Evolutionary conservation across 2,888 invertebrate species (phyloP).

Genomic region (Tillus elongatus): DNA sequence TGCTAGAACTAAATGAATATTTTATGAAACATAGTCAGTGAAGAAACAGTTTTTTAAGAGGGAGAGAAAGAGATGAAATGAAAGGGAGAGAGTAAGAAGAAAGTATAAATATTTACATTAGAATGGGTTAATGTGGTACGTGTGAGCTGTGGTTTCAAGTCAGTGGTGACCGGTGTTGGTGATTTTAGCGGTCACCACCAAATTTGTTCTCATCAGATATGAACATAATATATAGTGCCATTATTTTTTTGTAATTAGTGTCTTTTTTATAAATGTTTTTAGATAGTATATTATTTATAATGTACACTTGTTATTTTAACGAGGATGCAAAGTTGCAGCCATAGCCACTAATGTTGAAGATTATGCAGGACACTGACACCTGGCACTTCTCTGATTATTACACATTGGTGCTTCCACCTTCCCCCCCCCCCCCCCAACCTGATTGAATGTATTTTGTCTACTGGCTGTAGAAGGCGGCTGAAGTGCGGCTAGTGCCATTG

Average conservation of each 20-base stretch:
- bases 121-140: constrained; percentile 34
- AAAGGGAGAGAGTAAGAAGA: too few relatives aligned
- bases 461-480: constrained; percentile 34
- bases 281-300: constrained; percentile 42
- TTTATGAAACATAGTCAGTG: too few relatives aligned
- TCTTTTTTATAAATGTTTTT: constrained; percentile 45
- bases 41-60: constrained; percentile 23
- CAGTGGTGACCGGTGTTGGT: constrained; percentile 13
- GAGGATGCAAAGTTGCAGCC: too few relatives aligned
- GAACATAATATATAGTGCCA: constrained; percentile 40
- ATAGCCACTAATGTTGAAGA: constrained; percentile 38
- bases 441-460: constrained; percentile 40
- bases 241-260: constrained; percentile 44
- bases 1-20: constrained; percentile 34
- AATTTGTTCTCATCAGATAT: constrained; percentile 24
- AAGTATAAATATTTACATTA: constrained; percentile 29
- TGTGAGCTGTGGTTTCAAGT: constrained; percentile 30
- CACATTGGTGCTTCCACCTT: constrained; percentile 42
- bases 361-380: constrained; percentile 36
- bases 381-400: too few relatives aligned
- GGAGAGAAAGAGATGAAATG: constrained; percentile 24
- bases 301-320: constrained; percentile 43
- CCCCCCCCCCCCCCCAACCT: constrained; percentile 37
- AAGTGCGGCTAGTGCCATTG: background rate
- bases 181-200: constrained; percentile 1